Conservation (phyloP, 1,140 invertebrate species). For the Heliothis subflexa region DNA sequence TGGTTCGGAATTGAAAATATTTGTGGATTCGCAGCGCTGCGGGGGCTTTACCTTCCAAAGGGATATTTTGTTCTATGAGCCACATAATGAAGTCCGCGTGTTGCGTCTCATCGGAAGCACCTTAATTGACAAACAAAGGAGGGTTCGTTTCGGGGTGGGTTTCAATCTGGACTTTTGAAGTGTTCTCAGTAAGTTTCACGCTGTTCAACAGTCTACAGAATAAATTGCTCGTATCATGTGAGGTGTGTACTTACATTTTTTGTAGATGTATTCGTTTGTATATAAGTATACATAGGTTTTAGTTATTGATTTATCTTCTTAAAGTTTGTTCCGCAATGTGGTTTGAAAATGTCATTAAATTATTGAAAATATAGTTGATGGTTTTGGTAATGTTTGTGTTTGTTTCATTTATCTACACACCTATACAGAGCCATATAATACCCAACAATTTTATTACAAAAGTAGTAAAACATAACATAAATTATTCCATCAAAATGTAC, state of each 20-base stretch:
- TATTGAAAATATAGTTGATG: conserved; percentile 46
- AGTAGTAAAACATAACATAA: background rate
- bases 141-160: conserved; percentile 76
- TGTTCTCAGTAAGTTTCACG: conserved; percentile 28
- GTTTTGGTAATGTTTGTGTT: conserved; percentile 19
- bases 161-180: conserved; percentile 77
- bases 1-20: conserved; percentile 75
- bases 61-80: conserved; percentile 70
- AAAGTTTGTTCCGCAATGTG: conserved; percentile 54
- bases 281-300: conserved; percentile 85
- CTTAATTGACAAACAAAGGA: conserved; percentile 71
- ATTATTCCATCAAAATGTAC: no score
- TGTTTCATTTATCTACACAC: background rate
- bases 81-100: conserved; percentile 66
- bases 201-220: conserved; percentile 3
- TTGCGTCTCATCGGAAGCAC: conserved; percentile 70
- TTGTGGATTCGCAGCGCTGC: conserved; percentile 75
- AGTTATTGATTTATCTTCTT: conserved; percentile 77
- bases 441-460: no score
- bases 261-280: conserved; percentile 81
- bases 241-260: conserved; percentile 54
- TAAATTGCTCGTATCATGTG: conserved; percentile 29
- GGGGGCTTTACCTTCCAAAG: conserved; percentile 77
- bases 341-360: conserved; percentile 72
- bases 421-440: background rate